Conservation (phyloP, 2,888 invertebrate species). For the Coleophora deauratella region DNA sequence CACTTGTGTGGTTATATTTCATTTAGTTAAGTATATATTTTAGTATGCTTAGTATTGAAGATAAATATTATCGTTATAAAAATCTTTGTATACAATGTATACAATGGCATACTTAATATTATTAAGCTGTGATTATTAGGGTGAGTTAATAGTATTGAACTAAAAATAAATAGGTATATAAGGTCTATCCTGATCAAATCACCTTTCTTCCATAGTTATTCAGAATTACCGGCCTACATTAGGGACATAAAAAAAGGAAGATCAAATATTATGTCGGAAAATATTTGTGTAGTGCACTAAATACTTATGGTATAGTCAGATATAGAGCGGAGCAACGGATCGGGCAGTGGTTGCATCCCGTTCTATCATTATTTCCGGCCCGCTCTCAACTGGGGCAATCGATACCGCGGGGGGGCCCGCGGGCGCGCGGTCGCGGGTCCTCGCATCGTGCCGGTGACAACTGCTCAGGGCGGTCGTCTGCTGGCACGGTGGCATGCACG, state of each 20-base stretch:
- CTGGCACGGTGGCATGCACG: conserved; percentile 4
- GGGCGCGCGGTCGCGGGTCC: conserved; percentile 38
- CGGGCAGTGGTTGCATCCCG: conserved; percentile 70
- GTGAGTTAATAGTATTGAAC: too few species aligned
- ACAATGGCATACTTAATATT: too few species aligned
- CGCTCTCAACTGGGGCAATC: conserved; percentile 79
- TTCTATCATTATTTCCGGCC: conserved; percentile 72
- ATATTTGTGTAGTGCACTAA: conserved; percentile 64
- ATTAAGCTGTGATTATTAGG: too few species aligned
- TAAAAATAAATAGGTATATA: too few species aligned
- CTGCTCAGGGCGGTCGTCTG: conserved; percentile 40
- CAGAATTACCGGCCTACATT: conserved; percentile 29
- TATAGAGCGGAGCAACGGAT: conserved; percentile 56
- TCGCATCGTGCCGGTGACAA: conserved; percentile 68
- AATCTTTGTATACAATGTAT: too few species aligned
- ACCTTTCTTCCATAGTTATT: conserved; percentile 14
- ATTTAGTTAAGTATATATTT: too few species aligned
- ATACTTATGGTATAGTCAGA: conserved; percentile 40
- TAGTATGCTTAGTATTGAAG: too few species aligned
- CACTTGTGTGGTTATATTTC: too few species aligned
- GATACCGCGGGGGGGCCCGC: conserved; percentile 57
- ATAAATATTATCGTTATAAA: too few species aligned
- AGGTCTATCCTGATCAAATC: too few species aligned
- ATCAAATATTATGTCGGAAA: conserved; percentile 61
- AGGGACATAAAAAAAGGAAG: conserved; percentile 45